Percentiles rank a stretch among this genome's conserved stretches.
phyloP scores from a whole-genome alignment of 2,113 vertebrate species.

The Pteropus alecto region DNA sequence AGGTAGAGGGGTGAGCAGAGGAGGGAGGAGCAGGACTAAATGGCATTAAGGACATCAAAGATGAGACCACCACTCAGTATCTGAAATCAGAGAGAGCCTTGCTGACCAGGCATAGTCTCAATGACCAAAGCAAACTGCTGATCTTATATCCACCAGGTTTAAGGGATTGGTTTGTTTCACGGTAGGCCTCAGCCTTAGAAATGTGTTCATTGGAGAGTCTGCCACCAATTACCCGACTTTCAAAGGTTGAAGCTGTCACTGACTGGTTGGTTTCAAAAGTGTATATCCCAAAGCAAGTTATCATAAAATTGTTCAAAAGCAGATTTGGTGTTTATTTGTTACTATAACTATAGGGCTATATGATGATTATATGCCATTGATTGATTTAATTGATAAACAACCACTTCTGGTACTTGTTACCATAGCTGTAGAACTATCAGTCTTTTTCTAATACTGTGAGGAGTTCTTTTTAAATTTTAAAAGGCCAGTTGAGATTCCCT shows the following conservation, averaged over 20 bases:
- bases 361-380: not conserved
- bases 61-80: not conserved
- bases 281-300: not conserved
- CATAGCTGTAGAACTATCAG: not conserved
- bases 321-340: not conserved
- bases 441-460: not conserved
- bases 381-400: not conserved
- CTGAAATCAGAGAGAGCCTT: not conserved
- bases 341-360: not conserved
- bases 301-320: not conserved
- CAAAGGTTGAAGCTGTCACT: not conserved
- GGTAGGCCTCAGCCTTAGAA: not conserved
- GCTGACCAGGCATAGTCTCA: not conserved
- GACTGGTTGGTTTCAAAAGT: not conserved
- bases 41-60: not conserved
- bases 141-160: not conserved
- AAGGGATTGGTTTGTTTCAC: not conserved
- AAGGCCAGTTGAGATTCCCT: not conserved
- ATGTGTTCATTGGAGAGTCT: not conserved
- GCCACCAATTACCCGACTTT: not conserved
- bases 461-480: not conserved
- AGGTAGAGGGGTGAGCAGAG: not conserved
- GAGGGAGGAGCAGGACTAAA: not conserved
- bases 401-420: not conserved
- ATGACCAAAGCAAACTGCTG: not conserved